Evolutionary conservation across 2,888 invertebrate genomes (phyloP), one percentile per base, ranked within the genome.

Genomic region (Exephanes ischioxanthus): DNA sequence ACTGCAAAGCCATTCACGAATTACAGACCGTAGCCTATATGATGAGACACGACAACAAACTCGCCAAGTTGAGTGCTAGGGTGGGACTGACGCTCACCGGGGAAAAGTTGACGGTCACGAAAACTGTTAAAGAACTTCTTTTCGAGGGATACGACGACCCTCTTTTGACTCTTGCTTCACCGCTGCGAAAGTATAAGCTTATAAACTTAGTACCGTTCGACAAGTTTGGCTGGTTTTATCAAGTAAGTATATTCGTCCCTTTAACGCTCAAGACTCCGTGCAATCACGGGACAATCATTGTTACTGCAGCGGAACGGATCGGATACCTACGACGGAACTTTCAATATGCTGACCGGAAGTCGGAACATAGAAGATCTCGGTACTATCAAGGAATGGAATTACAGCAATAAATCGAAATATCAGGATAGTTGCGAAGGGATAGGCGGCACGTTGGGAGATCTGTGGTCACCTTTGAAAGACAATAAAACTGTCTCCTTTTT

Each of bases 171-270:
- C 89, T 97, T 86, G 95, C 95, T 58, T 79, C 94, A 63, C 92
- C 95, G 89, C 87, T 97, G 58, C 93, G 96, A 63, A 92, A 95
- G 89, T 88, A 97, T 55, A 93, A 96, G 41, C 7, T 41, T 87
- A 90, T 96, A 30, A 93, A 95, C 0, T 88, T 88, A 11, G 95
- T 97, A 88, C 97, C 97, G 0, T 97, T 95, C 89, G 96, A 96
- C 48, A 97, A 96, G 90, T 98, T 99, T 93, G 98, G 97, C 11
- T 98, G 98, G 97, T 97, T 98, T 92, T 97, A 96, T 91, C 94
- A 94, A 77, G 97, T 97, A 93, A 95, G 96, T 95, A 86, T 19
- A n/a, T 96, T 95, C 87, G 61, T 55, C 14, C 30, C 4, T 66
- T 70, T 45, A 9, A 41, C n/a, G 14, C 58, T 48, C 53, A 68